phyloP scores from a whole-genome alignment of 1,140 invertebrate genomes.

The Pygmarrhopalites habei region DNA sequence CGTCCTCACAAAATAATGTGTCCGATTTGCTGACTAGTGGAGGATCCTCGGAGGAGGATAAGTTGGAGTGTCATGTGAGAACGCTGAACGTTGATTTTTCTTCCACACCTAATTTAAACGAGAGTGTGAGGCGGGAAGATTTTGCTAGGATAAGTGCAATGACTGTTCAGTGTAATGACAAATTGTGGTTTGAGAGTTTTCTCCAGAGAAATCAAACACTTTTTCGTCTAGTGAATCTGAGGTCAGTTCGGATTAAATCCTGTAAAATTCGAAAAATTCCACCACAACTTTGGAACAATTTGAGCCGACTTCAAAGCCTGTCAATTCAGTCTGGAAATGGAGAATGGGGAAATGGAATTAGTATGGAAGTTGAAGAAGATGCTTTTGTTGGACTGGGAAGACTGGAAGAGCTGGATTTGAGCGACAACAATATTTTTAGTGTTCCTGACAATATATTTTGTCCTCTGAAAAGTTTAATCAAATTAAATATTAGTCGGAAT shows the following conservation, averaged over 20 bases:
- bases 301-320: slow-evolving; percentile 53
- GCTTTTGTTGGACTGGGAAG: slow-evolving; percentile 66
- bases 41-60: too few species aligned
- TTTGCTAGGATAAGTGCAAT: too few species aligned
- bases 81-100: too few species aligned
- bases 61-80: too few species aligned
- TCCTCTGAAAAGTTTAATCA: slow-evolving; percentile 61
- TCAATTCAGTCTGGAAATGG: slow-evolving; percentile 79
- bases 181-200: slow-evolving; percentile 69
- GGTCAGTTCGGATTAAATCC: slow-evolving; percentile 62
- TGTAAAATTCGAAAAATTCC: slow-evolving; percentile 74
- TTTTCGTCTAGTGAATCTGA: slow-evolving; percentile 61
- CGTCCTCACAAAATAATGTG: too few species aligned
- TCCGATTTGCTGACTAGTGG: too few species aligned
- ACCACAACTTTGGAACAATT: slow-evolving; percentile 48
- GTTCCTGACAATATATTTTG: slow-evolving; percentile 66
- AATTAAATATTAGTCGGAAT: slow-evolving; percentile 73
- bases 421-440: slow-evolving; percentile 77
- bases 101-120: too few species aligned
- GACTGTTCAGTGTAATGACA: slow-evolving; percentile 62
- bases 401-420: slow-evolving; percentile 70
- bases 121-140: too few species aligned
- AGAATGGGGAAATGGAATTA: slow-evolving; percentile 76
- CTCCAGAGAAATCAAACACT: slow-evolving; percentile 60
- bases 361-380: slow-evolving; percentile 64